Evolutionary conservation across 2,113 vertebrate genomes (phyloP), one percentile per base, ranked within the genome.

Genomic region (Siniperca knerii): DNA sequence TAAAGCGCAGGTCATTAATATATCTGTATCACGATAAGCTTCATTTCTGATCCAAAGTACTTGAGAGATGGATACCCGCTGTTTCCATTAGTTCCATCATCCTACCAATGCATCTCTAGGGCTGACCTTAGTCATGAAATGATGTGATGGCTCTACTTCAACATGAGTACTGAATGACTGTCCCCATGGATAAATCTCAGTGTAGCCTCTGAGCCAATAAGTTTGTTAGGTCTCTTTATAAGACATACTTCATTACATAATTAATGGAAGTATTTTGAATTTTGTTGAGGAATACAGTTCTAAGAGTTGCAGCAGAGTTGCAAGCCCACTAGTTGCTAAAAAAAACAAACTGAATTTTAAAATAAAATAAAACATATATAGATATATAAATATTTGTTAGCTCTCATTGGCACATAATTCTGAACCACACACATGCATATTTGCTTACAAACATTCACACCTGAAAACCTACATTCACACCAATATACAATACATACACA

Each of bases 41-140:
- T 85, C 79, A 86, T 92, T 90, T 91, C 81, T 75, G 54, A 75
- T 66, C 52, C 78, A 71, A 69, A 65, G 76, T 68, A 70, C 75
- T 44, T 66, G 35, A 60, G 79, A 87, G 81, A 89, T 40, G 46
- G 71, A 87, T 82, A 64, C 58, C 54, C 52, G 8, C 71, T 75
- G 76, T 64, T 37, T 85, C 83, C 75, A 86, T 86, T 82, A 69
- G 62, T 68, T 60, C 13, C 20, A 44, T 60, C 23, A 84, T 37
- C 52, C 52, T 73, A 61, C 61, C 71, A 58, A 40, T 57, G 73
- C 67, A 75, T 33, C 60, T 60, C 44, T 10, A n/a, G 33, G 25
- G 58, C 25, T 54, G 61, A 75, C 81, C 84, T 68, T 61, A 57
- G 40, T 68, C 66, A 20, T 62, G 71, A 68, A 79, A 46, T 21